Evolutionary conservation across 2,888 invertebrate species (phyloP), one percentile per base, ranked within the genome.

Genomic region (Cyclophora albipunctata): DNA sequence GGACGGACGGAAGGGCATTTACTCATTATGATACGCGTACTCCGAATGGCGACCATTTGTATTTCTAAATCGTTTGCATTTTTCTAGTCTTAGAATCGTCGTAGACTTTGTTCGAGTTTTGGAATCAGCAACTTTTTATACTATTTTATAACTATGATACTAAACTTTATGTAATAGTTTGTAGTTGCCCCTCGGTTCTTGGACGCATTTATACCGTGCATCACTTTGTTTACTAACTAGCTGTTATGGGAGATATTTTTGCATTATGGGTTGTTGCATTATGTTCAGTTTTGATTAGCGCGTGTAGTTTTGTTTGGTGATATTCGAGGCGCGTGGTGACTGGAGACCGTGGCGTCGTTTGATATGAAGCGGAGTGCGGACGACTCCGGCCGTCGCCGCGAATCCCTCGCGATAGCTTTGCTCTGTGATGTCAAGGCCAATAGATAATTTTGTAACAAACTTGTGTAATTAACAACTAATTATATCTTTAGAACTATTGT

Each of bases 391-490:
- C 37, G 37, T 55, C 60, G 60, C 65, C 71, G 71, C 67, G 69
- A 73, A 70, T 20, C 72, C 70, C 71, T 73, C 69, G 75, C 72
- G 74, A 73, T 75, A 71, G 84, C 83, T 82, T 82, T 73, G 81
- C 84, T 84, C 85, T 86, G 86, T 86, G 84, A 86, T 84, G 84
- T 81, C 78, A 84, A 79, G 84, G 83, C 84, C 86, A 83, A 86
- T 86, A 86, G 86, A 83, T 82, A 79, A 82, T 83, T 85, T 85
- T 84, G 81, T 86, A 85, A 81, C 75, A 78, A 81, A 81, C 75
- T 77, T 81, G 73, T 86, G 75, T 83, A 81, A 85, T 82, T 85
- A 86, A 84, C 78, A 73, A 74, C 79, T 78, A 69, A 70, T 81
- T 77, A 77, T 81, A 78, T 71, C 73, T 66, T 69, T 84, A 84